Base-by-base conservation (phyloP, 2,797 vertebrate species). In the Anguilla megastoma region DNA sequence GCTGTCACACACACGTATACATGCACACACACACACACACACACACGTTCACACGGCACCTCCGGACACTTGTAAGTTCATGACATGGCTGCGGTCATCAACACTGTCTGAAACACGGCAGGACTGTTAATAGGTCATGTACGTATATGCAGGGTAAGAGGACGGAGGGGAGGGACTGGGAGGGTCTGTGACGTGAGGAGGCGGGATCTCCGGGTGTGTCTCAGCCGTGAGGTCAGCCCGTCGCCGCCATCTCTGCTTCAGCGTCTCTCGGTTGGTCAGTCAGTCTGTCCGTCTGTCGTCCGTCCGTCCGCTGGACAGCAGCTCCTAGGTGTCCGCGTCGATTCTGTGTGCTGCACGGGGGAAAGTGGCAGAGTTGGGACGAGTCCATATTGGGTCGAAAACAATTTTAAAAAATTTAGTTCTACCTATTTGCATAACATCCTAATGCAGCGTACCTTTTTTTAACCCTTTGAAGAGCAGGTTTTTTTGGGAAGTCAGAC, bases 341-440 rank as follows among this genome's bases (percentile, higher is more conserved):
- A 99, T 98, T 95, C 98, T 98, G 97, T 99, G 98, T 94, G 99
- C 99, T 99, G 93, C 24, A 1, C 66, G 45, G 84, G 36, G 85
- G 9, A 54, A 79, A 79, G 3, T 48, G 91, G 33, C 86, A 89
- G 92, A 89, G 27, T 69, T 52, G 27, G 50, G 45, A 9, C 0
- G 16, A 82, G 45, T n/a, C 41, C 1, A 24, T 48, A 82, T 50
- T 50, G 8, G 45, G 45, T 21, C 18, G 5, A n/a, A 80, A 50
- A n/a, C 41, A 36, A 16, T 36, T 5, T 41, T 1, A 0, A 0
- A 41, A 36, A 41, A 41, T 41, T 3, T 41, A 41, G 36, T 41
- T 41, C 36, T 41, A 41, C 2, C 36, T 41, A 41, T 41, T 41
- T 41, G 0, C 0, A 41, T 41, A 41, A 41, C 2, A 41, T 5